phyloP scores from a whole-genome alignment of 1,140 invertebrate species.

The Atta cephalotes region DNA sequence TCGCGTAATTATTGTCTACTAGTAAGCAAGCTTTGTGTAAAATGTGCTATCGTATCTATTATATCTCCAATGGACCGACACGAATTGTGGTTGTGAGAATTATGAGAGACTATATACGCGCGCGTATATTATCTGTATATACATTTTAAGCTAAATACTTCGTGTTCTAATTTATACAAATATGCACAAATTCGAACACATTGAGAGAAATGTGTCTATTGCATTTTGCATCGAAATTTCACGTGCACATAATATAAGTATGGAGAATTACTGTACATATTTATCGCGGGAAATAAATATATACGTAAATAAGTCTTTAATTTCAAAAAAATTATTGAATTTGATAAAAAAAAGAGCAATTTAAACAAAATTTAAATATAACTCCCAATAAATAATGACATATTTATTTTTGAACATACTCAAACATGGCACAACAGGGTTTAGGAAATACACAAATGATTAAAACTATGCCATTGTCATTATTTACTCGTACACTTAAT shows the following conservation, averaged over 20 bases:
- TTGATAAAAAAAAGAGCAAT: neutral
- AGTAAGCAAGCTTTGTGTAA: neutral
- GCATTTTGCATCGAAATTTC: conserved; percentile 23
- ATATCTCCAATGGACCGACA: neutral
- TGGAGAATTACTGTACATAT: neutral
- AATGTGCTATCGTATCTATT: neutral
- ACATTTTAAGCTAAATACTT: conserved; percentile 2
- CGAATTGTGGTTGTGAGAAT: conserved; percentile 24
- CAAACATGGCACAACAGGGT: conserved; percentile 1
- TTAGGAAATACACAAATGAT: neutral
- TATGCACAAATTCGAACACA: conserved; percentile 6
- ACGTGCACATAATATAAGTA: neutral
- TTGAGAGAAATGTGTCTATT: neutral
- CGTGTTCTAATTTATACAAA: conserved; percentile 11
- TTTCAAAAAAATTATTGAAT: conserved; percentile 12
- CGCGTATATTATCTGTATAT: neutral
- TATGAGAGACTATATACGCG: neutral
- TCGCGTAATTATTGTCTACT: conserved; percentile 14
- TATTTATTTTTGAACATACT: conserved; percentile 6
- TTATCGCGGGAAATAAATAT: conserved; percentile 19
- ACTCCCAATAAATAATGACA: conserved; percentile 17
- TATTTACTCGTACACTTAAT: conserved; percentile 13
- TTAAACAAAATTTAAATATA: conserved; percentile 35
- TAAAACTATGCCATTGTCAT: conserved; percentile 19
- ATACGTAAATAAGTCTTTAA: neutral